Conservation (phyloP, 92 coral and sea anemone genomes). For the Blastomussa wellsi region DNA sequence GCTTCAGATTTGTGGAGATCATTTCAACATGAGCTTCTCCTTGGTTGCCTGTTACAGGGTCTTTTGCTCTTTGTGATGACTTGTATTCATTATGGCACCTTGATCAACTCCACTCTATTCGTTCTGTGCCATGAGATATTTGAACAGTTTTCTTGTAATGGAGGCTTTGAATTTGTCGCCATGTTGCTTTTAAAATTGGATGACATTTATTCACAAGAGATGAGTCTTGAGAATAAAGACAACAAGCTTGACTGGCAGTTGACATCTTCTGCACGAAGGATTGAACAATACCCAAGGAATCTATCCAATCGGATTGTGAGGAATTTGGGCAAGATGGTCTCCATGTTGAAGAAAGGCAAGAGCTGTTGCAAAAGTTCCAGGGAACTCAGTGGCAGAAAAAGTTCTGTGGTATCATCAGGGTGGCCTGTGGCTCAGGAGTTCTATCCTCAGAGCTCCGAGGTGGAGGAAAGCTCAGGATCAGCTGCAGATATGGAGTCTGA, state of each 20-base stretch:
- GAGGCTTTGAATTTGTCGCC: constrained; percentile 61
- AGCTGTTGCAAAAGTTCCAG: constrained; percentile 42
- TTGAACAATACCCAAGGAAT: constrained; percentile 29
- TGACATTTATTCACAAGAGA: constrained; percentile 30
- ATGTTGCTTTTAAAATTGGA: constrained; percentile 65
- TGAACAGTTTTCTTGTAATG: constrained; percentile 69
- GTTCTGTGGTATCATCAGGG: constrained; percentile 5
- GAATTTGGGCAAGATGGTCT: constrained; percentile 64
- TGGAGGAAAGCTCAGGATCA: constrained; percentile 86
- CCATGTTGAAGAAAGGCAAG: constrained; percentile 78
- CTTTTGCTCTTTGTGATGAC: constrained; percentile 60
- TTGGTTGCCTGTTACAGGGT: constrained; percentile 56
- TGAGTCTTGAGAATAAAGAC: background rate
- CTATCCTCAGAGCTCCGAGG: constrained; percentile 57
- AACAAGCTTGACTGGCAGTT: background rate
- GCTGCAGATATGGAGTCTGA: constrained; percentile 91
- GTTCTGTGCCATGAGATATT: constrained; percentile 73
- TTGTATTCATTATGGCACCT: constrained; percentile 69
- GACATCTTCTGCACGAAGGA: background rate
- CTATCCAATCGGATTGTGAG: constrained; percentile 40
- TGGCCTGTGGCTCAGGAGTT: constrained; percentile 7
- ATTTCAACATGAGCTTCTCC: constrained; percentile 60
- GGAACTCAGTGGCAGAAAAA: constrained; percentile 11
- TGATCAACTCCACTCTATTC: constrained; percentile 64
- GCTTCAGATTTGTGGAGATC: constrained; percentile 48